Evolutionary conservation across 35 echinoderm and acorn worm genomes (phyloP).

Genomic region (Anneissia japonica): DNA sequence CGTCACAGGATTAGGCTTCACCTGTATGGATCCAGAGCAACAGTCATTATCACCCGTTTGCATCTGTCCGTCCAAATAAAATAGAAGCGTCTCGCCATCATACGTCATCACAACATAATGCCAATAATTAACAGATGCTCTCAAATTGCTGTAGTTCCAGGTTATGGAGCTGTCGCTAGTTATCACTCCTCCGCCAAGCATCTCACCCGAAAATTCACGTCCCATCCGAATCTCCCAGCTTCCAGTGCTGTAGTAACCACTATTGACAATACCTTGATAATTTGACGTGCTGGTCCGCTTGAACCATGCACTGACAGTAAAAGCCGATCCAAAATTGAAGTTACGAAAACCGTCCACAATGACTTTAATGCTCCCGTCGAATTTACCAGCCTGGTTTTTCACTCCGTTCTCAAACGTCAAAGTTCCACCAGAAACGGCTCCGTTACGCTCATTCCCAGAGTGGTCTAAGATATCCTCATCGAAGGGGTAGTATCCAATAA

Average conservation of each 20-base stretch:
- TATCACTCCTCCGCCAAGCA: constrained; percentile 45
- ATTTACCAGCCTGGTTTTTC: constrained; percentile 27
- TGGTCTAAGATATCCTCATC: not conserved
- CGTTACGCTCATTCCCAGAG: constrained; percentile 2
- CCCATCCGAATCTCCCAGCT: constrained; percentile 86
- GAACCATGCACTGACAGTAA: constrained; percentile 60
- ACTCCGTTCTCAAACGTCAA: constrained; percentile 8
- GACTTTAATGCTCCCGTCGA: constrained; percentile 42
- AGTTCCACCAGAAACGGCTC: not conserved
- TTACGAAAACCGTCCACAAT: constrained; percentile 24
- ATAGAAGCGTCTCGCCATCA: constrained; percentile 32
- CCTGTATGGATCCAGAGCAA: constrained; percentile 41
- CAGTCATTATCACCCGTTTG: constrained; percentile 29
- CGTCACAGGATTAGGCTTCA: constrained; percentile 40
- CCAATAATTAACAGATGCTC: constrained; percentile 18
- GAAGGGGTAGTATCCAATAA: not conserved
- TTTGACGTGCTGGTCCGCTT: constrained; percentile 38
- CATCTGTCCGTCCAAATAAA: constrained; percentile 32
- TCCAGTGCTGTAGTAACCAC: constrained; percentile 52
- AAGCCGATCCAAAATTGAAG: constrained; percentile 28
- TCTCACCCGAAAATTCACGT: constrained; percentile 20
- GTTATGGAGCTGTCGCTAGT: constrained; percentile 12
- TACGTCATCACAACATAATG: constrained; percentile 78
- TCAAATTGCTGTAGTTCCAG: constrained; percentile 49
- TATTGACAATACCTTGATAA: constrained; percentile 60